Evolutionary conservation across 2,888 invertebrate genomes (phyloP), one percentile per base, ranked within the genome.

Genomic region (Gibbula magus): DNA sequence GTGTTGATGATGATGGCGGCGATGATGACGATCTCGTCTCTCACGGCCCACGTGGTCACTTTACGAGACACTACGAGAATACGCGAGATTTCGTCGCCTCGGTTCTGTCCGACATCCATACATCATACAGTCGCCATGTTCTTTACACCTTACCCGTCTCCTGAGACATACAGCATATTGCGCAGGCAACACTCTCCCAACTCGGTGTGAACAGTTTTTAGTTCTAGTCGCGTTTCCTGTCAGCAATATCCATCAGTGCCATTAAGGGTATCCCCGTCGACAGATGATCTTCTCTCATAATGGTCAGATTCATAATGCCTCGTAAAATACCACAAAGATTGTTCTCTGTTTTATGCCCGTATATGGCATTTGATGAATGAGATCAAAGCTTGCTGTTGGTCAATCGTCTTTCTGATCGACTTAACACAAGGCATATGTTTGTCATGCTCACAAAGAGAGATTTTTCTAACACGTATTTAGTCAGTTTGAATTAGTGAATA

Each of bases 231-330:
- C 32, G 32, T 53, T 53, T 25, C 53, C n/a, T 32, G 53, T 52
- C 52, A 29, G 25, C 53, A 18, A 52, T 53, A 29, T 35, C 51
- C 51, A 35, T 53, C 32, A n/a, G 25, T 75, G 32, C 53, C 29
- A 52, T 29, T 39, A 73, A 75, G 29, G 75, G 32, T 75, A 45
- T 22, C 77, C 32, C 35, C 20, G 54, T 77, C 56, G 45, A 74
- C 52, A 52, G 22, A 52, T 51, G 74, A 52, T 74, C 25, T 20
- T 52, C 52, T 18, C 74, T 8, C 74, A 74, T 51, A 18, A 74
- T n/a, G 74, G 45, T 45, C 25, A 13, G 45, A 45, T 45, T 45
- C 45, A 45, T 45, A 45, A 45, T 45, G 13, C 45, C 8, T 45
- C 45, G 13, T 45, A 45, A 45, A 45, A 4, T 45, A 8, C 45